Base-by-base conservation (phyloP, 2,113 vertebrate species). In the Nyctereutes procyonoides region DNA sequence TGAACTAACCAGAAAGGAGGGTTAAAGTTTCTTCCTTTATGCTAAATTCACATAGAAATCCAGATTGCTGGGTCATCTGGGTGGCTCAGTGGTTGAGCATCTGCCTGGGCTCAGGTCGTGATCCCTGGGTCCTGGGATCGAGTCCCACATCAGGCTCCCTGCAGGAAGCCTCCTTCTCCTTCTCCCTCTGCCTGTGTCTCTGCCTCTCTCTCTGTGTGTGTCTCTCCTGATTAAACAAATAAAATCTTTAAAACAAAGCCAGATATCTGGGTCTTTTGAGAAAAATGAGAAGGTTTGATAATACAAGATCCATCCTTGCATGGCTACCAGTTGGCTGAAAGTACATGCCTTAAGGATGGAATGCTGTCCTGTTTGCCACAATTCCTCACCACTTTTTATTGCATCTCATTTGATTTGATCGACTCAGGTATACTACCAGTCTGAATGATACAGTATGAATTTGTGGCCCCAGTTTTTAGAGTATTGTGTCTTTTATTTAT, bases 21-120 rank as follows among this genome's bases (percentile, higher is more conserved):
- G 14, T 80, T 74, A 71, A 88, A 19, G 30, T 86, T 95, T 43
- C 12, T 82, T 82, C 15, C 60, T 1, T 77, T 77, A 30, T 88
- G 81, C 48, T n/a, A 53, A 93, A 58, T 56, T 96, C 11, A 51
- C 77, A 28, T 88, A 38, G 76, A 91, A 92, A 88, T 67, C 19
- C 26, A 43, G 10, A 30, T 84, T 88, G 71, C 62, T 81, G 28
- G 13, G 16, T 79, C 19, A 7, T 43, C 43, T 43, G 43, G 43
- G 43, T 43, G 43, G 43, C 6, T 43, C 43, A 43, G 43, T 43
- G 43, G 43, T 43, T 43, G 43, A 7, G 43, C 43, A 43, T 43
- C 43, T 43, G 43, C 43, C 43, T 43, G 43, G 43, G 43, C 43
- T 43, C 43, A 43, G 43, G 43, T 43, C 6, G 43, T 43, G 43